phyloP scores from a whole-genome alignment of 2,113 vertebrate species.

The Oryzias woworae region DNA sequence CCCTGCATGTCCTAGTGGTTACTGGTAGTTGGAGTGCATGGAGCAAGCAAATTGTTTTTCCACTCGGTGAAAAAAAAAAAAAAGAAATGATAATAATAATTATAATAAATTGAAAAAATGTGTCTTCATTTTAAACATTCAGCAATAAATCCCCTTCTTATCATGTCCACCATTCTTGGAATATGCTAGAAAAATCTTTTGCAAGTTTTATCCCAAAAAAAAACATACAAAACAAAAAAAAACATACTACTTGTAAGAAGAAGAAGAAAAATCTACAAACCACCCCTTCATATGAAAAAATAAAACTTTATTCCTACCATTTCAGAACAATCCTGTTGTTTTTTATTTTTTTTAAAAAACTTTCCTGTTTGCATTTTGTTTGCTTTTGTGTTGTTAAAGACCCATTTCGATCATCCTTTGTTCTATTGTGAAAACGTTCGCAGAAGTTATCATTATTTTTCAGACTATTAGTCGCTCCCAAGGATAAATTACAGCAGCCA shows the following conservation, averaged over 20 bases:
- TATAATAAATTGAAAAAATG: constrained; percentile 47
- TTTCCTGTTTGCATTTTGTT: not conserved
- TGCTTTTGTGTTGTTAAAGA: no score
- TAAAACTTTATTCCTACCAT: constrained; percentile 89
- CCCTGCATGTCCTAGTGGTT: constrained; percentile 97
- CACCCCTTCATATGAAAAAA: constrained; percentile 85
- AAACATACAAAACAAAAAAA: constrained; percentile 46
- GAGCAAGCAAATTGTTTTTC: constrained; percentile 93
- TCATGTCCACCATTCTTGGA: constrained; percentile 84
- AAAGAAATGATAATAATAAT: constrained; percentile 36
- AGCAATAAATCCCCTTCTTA: constrained; percentile 92
- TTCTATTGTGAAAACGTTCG: no score
- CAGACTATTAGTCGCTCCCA: no score
- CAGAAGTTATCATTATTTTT: no score
- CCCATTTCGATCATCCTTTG: no score
- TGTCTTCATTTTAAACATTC: constrained; percentile 94
- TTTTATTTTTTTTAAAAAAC: constrained; percentile 57
- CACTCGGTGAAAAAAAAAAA: constrained; percentile 80
- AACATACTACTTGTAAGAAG: constrained; percentile 83
- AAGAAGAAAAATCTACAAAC: constrained; percentile 74
- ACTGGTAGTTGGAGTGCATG: constrained; percentile 99
- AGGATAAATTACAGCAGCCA: no score
- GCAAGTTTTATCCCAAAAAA: constrained; percentile 85
- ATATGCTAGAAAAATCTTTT: constrained; percentile 90
- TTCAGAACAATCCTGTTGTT: constrained; percentile 78